Base-by-base conservation (phyloP, 1,140 invertebrate genomes). In the Sitophilus oryzae region DNA sequence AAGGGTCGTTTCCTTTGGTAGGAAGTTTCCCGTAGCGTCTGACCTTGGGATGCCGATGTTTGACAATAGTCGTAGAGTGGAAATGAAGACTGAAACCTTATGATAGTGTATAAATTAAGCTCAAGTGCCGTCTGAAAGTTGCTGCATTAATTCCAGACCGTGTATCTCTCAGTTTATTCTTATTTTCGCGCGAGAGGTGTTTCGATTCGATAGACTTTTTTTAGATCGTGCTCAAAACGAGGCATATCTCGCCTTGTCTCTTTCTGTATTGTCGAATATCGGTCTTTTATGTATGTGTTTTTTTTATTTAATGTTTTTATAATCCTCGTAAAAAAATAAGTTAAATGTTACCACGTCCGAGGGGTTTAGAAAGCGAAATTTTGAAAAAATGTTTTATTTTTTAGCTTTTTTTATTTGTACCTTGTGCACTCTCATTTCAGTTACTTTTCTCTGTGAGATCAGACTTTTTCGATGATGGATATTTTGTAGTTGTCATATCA, bases 21-120 rank as follows among this genome's bases (percentile, higher is more conserved):
- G n/a, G n/a, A n/a, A n/a, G n/a, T n/a, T n/a, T n/a, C n/a, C n/a
- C n/a, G n/a, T n/a, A n/a, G n/a, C n/a, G n/a, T n/a, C n/a, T n/a
- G n/a, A n/a, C n/a, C n/a, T n/a, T n/a, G n/a, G n/a, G n/a, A n/a
- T n/a, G n/a, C 52, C 57, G 59, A 61, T 59, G 62, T 55, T 64
- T 61, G 57, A 61, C 59, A 64, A 64, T 61, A 59, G 56, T 50
- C 47, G 46, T 56, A 56, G 59, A 61, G 57, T 64, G 62, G 54
- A 56, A 50, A 59, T 64, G 62, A 64, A 64, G 62, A 64, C 62
- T 64, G 62, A 64, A 55, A 40, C 54, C 47, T 56, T 50, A 56
- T 56, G 54, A 51, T 56, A 56, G 54, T 50, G 54, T 50, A 56
- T 56, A 50, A 50, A 45, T 56, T 49, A 64, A n/a, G n/a, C n/a